Conservation (phyloP, 2,113 vertebrate species). For the Pantherophis guttatus region DNA sequence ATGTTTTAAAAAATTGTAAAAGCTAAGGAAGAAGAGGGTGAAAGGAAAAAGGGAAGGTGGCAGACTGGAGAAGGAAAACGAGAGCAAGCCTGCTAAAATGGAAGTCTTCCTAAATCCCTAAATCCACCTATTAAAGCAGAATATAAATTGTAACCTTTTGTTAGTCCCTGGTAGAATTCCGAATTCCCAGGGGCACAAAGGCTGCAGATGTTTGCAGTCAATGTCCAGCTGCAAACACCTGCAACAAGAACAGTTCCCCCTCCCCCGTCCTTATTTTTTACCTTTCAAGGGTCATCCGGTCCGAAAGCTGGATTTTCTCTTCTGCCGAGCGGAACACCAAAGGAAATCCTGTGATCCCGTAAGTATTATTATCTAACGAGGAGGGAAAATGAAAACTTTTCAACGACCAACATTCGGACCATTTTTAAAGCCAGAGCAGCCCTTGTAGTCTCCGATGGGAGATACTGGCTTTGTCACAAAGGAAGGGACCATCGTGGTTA, state of each 20-base stretch:
- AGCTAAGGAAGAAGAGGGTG: neutral
- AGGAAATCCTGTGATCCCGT: conserved; percentile 70
- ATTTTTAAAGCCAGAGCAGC: neutral
- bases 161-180: no score
- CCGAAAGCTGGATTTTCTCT: conserved; percentile 74
- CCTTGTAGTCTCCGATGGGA: neutral
- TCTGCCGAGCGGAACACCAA: conserved; percentile 72
- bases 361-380: conserved; percentile 45
- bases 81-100: neutral
- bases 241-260: neutral
- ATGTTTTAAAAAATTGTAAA: neutral
- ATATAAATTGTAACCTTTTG: neutral
- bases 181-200: neutral
- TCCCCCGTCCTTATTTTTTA: conserved; percentile 50
- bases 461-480: neutral
- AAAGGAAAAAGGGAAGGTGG: neutral
- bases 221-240: neutral
- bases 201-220: neutral
- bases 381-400: conserved; percentile 1
- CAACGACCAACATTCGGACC: no score
- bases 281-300: conserved; percentile 86
- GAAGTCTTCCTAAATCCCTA: neutral
- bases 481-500: neutral
- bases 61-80: neutral
- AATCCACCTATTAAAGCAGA: neutral